These are phyloP conservation scores for Metellina segmentata DNA, from an alignment of 2,888 invertebrate genomes.

Conservation along the genomic window DNA sequence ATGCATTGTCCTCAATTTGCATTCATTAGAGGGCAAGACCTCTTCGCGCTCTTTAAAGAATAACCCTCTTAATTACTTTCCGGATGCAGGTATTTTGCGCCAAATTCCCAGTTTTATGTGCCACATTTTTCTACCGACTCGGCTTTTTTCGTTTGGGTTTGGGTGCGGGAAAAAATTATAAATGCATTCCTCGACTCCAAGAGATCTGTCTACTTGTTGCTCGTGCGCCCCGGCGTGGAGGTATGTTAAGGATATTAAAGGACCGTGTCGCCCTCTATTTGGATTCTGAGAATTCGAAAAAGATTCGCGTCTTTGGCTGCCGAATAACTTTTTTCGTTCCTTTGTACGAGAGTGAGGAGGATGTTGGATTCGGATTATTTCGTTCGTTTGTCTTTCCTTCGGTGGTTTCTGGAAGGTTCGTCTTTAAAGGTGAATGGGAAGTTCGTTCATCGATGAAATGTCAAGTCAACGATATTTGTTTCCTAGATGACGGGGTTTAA, in stretches of 20 bases:
- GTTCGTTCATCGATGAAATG: too few relatives aligned
- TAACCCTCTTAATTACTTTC: conserved; percentile 36
- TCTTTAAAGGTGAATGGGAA: too few relatives aligned
- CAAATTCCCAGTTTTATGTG: background rate
- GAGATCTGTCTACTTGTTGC: background rate
- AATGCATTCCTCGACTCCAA: too few relatives aligned
- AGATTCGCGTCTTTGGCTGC: background rate
- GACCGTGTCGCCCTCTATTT: background rate
- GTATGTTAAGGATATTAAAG: background rate
- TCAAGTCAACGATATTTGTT: too few relatives aligned
- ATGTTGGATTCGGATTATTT: background rate
- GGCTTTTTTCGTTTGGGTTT: background rate
- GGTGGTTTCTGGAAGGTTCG: background rate
- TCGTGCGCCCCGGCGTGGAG: background rate
- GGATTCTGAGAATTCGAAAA: background rate
- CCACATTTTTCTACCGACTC: conserved; percentile 32
- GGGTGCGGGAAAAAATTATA: background rate
- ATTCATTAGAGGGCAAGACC: conserved; percentile 58
- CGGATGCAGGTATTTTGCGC: conserved; percentile 5
- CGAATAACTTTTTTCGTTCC: background rate
- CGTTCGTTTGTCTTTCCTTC: background rate
- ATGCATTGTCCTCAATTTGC: conserved; percentile 73
- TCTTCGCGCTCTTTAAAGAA: conserved; percentile 20
- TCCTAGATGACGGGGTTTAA: too few relatives aligned
- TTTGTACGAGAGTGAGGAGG: background rate